Percentiles rank a stretch among this genome's conserved stretches.
These are phyloP conservation scores for Callospermophilus lateralis DNA, from an alignment of 2,113 vertebrate species.

Conservation along the genomic window DNA sequence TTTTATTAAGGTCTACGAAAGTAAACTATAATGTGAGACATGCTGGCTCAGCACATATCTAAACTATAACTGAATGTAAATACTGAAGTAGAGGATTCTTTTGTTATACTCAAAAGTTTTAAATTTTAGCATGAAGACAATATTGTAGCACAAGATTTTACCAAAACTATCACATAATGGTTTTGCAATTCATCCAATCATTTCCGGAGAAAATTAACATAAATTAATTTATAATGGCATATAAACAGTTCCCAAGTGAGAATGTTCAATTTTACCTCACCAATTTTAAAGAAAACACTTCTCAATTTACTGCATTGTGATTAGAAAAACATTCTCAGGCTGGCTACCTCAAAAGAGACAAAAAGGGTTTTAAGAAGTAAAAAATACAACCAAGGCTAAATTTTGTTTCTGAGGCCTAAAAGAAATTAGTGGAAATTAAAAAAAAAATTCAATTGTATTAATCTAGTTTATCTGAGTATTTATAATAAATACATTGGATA, in stretches of 20 bases:
- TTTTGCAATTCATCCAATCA: constrained; percentile 18
- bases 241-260: background rate
- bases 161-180: background rate
- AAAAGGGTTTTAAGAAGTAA: constrained; percentile 39
- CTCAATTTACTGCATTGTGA: background rate
- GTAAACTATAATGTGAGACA: background rate
- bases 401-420: background rate
- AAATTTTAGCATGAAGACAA: background rate
- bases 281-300: constrained; percentile 30
- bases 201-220: background rate
- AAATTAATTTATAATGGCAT: background rate
- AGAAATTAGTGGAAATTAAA: background rate
- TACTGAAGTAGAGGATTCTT: background rate
- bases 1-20: background rate
- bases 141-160: background rate
- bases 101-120: background rate
- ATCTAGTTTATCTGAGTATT: background rate
- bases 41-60: background rate
- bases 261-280: constrained; percentile 34
- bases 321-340: constrained; percentile 7
- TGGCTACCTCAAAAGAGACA: constrained; percentile 1
- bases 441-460: background rate
- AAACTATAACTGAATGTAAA: background rate
- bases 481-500: background rate
- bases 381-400: background rate